Percentiles rank a stretch among this genome's conserved stretches.
These are phyloP conservation scores for Petrocephalus zakoni DNA, from an alignment of 2,113 vertebrate genomes.

Conservation along the genomic window DNA sequence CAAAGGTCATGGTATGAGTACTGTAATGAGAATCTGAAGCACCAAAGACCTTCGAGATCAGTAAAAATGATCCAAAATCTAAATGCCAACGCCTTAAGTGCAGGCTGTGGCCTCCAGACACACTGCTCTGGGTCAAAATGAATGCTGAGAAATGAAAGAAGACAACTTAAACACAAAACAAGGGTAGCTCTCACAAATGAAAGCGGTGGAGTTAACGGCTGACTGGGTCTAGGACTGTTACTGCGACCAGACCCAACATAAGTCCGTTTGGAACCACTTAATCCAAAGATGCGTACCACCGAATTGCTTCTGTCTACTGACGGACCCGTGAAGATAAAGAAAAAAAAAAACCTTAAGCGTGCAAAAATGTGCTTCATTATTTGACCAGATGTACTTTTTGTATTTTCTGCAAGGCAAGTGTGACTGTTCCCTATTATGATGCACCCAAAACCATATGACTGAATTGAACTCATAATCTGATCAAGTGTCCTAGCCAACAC, in stretches of 20 bases:
- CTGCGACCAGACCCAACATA: neutral
- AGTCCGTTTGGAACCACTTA: neutral
- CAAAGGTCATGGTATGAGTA: neutral
- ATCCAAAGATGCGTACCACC: neutral
- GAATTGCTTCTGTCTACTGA: neutral
- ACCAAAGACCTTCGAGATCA: neutral
- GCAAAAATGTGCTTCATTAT: neutral
- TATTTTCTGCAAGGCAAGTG: neutral
- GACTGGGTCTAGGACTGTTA: neutral
- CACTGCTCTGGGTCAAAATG: neutral
- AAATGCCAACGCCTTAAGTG: neutral
- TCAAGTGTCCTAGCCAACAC: neutral
- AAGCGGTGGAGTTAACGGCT: neutral
- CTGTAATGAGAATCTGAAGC: neutral
- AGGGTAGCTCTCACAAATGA: neutral
- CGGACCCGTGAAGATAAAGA: neutral
- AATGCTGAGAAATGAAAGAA: neutral
- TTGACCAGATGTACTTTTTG: neutral
- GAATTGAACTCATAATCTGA: neutral
- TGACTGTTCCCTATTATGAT: neutral
- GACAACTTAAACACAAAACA: neutral
- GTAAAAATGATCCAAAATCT: neutral
- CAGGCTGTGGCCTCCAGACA: neutral
- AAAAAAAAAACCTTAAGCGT: neutral
- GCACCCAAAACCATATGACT: neutral